phyloP scores from a whole-genome alignment of 2,888 invertebrate species.

The Gnatocerus cornutus region DNA sequence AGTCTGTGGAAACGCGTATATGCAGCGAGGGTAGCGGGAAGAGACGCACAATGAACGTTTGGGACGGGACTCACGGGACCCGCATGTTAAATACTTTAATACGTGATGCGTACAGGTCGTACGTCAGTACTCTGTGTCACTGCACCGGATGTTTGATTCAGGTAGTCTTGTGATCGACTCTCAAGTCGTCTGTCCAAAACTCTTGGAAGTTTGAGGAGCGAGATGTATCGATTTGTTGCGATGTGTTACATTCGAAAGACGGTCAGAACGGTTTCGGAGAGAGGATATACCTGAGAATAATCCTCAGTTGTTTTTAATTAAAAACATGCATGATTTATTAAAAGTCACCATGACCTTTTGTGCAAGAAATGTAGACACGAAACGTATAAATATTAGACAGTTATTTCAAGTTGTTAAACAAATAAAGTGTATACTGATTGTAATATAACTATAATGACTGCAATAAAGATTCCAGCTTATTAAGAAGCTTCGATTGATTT shows the following conservation, averaged over 20 bases:
- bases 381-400: too few species aligned
- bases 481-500: slow-evolving; percentile 31
- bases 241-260: too few species aligned
- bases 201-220: too few species aligned
- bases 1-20: slow-evolving; percentile 55
- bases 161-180: background rate
- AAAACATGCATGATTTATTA: too few species aligned
- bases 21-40: slow-evolving; percentile 56
- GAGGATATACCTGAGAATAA: too few species aligned
- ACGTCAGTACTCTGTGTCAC: slow-evolving; percentile 59
- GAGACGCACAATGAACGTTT: slow-evolving; percentile 61
- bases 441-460: background rate
- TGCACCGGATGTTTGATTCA: slow-evolving; percentile 60
- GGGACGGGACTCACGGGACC: slow-evolving; percentile 60
- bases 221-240: too few species aligned
- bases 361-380: too few species aligned
- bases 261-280: too few species aligned
- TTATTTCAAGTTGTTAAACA: background rate
- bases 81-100: slow-evolving; percentile 66
- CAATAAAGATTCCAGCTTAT: background rate
- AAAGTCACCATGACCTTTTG: too few species aligned
- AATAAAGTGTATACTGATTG: background rate
- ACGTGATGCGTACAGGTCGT: slow-evolving; percentile 65
- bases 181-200: background rate
- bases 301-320: too few species aligned